A percentile compares a stretch with the other conserved stretches of the same genome.
Conservation (phyloP, 1,140 invertebrate genomes). For the Platyscapa corneri region DNA sequence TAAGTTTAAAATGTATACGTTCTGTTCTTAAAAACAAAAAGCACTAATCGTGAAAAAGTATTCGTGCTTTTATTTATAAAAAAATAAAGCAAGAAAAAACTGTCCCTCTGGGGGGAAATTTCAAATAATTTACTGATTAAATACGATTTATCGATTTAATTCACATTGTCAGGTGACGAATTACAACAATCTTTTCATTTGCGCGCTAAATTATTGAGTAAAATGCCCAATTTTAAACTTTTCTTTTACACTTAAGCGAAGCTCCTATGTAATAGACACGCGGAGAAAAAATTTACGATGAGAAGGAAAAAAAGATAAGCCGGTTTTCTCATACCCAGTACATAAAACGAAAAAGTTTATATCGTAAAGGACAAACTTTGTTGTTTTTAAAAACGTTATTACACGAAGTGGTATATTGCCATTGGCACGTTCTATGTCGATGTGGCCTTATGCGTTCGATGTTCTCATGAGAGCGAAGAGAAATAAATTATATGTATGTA, state of each 20-base stretch:
- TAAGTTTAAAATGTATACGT: no score
- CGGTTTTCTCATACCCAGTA: neutral
- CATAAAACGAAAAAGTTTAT: conserved; percentile 17
- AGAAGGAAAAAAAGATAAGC: neutral
- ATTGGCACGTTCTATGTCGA: conserved; percentile 32
- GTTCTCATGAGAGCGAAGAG: conserved; percentile 61
- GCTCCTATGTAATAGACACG: neutral
- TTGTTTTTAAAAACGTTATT: conserved; percentile 41
- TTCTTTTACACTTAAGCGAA: conserved; percentile 8
- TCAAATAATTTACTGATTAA: no score
- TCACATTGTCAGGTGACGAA: neutral
- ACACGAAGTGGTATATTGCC: neutral
- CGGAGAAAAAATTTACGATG: neutral
- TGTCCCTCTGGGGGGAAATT: no score
- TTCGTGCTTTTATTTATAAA: no score
- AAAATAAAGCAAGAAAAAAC: no score
- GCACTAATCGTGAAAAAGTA: no score
- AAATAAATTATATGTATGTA: conserved; percentile 66
- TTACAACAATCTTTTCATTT: neutral
- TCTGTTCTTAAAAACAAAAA: no score
- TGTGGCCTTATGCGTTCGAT: conserved; percentile 37
- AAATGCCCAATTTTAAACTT: conserved; percentile 23
- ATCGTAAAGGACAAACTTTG: conserved; percentile 47
- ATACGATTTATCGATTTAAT: no score
- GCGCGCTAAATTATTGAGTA: neutral